Conservation (phyloP, 2,797 vertebrate species). For the Syndactyla subalaris region DNA sequence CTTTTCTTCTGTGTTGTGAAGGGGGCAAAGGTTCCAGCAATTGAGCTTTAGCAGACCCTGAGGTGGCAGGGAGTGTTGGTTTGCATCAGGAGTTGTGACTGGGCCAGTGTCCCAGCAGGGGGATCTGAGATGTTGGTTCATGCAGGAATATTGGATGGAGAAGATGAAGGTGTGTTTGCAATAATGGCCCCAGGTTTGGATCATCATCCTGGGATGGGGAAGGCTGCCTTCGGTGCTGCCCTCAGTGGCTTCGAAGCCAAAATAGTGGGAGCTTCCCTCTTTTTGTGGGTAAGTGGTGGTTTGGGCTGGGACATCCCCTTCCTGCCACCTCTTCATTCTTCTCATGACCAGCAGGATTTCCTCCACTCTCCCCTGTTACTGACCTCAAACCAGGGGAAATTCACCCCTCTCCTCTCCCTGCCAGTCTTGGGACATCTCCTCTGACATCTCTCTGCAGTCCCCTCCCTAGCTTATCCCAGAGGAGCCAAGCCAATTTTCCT, state of each 20-base stretch:
- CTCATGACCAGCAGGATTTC: not conserved
- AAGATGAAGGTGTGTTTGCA: not conserved
- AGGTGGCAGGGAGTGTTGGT: not conserved
- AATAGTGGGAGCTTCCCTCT: not conserved
- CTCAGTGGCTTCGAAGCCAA: not conserved
- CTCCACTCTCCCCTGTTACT: accelerated
- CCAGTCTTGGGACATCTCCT: not conserved
- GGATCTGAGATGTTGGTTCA: not conserved
- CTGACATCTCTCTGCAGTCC: accelerated
- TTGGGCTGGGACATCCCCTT: not conserved
- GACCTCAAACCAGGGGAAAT: not conserved
- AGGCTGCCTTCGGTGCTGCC: not conserved
- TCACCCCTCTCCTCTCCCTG: not conserved
- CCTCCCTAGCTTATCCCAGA: not conserved
- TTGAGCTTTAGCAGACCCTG: not conserved
- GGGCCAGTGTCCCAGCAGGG: accelerated
- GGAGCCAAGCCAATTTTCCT: not conserved
- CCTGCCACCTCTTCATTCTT: not conserved
- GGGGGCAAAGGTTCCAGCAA: not conserved
- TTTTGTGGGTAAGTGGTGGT: not conserved
- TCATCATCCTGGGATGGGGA: not conserved
- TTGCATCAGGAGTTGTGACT: not conserved
- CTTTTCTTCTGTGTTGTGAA: not conserved
- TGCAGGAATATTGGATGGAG: not conserved
- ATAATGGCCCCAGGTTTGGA: not conserved